These are phyloP conservation scores for Lucilia sericata DNA, from an alignment of 1,140 invertebrate genomes.

Conservation along the genomic window DNA sequence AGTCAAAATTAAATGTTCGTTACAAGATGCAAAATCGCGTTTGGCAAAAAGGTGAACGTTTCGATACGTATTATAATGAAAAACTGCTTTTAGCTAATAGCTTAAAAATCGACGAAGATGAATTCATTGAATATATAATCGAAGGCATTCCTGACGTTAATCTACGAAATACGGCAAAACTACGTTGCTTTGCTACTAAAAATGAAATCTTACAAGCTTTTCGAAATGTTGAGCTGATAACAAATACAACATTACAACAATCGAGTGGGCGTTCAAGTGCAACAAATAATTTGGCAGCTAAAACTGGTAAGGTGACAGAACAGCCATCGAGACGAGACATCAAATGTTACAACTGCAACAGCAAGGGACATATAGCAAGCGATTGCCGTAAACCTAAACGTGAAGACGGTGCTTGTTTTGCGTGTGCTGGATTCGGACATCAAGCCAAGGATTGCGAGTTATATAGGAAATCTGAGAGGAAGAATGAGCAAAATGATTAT, in stretches of 20 bases:
- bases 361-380: not conserved
- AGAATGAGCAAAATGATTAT: too few relatives aligned
- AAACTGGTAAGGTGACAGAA: too few relatives aligned
- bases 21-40: not conserved
- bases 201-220: slow-evolving; percentile 17
- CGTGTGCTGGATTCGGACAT: not conserved
- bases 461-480: not conserved
- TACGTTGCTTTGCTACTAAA: slow-evolving; percentile 8
- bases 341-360: slow-evolving; percentile 37
- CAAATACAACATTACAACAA: not conserved
- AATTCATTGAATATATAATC: slow-evolving; percentile 52
- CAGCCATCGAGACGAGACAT: not conserved
- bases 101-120: slow-evolving; percentile 46
- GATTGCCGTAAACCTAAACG: slow-evolving; percentile 33
- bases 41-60: slow-evolving; percentile 34
- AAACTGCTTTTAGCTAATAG: slow-evolving; percentile 52
- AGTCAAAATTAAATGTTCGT: not conserved
- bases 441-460: not conserved
- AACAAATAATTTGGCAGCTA: not conserved
- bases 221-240: not conserved
- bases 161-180: slow-evolving; percentile 45
- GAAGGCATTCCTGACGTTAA: slow-evolving; percentile 50
- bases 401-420: not conserved
- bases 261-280: not conserved
- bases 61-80: slow-evolving; percentile 51